Evolutionary conservation across 2,888 invertebrate genomes (phyloP).

Genomic region (Fissipunctia ypsillon): DNA sequence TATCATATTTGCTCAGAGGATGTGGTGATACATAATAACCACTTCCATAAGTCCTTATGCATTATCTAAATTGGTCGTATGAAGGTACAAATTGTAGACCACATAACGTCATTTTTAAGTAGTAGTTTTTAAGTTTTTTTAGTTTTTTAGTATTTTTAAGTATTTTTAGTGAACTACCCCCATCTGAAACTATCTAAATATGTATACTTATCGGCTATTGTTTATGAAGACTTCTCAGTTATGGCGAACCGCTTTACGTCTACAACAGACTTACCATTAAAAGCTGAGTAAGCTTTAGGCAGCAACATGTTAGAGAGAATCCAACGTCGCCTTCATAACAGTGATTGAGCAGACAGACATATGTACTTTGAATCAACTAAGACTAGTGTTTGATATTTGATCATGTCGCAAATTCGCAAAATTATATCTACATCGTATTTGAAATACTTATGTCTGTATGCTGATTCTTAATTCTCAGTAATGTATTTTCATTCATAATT

Average conservation of each 20-base stretch:
- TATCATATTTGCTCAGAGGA: slow-evolving; percentile 61
- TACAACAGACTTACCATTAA: slow-evolving; percentile 13
- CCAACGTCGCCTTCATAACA: not conserved
- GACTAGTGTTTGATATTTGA: slow-evolving; percentile 9
- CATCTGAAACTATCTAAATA: slow-evolving; percentile 18
- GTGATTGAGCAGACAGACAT: slow-evolving; percentile 15
- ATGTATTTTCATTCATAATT: slow-evolving; percentile 10
- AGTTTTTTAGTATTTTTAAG: too few relatives aligned
- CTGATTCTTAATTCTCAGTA: not conserved
- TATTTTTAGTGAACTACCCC: too few relatives aligned
- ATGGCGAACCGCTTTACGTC: not conserved
- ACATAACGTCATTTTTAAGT: slow-evolving; percentile 44
- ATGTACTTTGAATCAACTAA: not conserved
- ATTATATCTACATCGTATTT: not conserved
- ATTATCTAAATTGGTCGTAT: slow-evolving; percentile 52
- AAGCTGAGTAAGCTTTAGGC: slow-evolving; percentile 13
- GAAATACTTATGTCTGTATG: not conserved
- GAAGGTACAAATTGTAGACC: slow-evolving; percentile 22
- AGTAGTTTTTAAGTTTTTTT: too few relatives aligned
- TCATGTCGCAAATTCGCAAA: not conserved
- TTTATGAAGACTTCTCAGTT: slow-evolving; percentile 9
- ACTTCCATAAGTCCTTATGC: slow-evolving; percentile 55
- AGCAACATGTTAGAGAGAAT: not conserved
- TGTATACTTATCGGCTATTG: slow-evolving; percentile 23
- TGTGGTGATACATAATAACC: slow-evolving; percentile 65